Conservation (phyloP, 2,797 vertebrate genomes). For the Premnoplex brunnescens region DNA sequence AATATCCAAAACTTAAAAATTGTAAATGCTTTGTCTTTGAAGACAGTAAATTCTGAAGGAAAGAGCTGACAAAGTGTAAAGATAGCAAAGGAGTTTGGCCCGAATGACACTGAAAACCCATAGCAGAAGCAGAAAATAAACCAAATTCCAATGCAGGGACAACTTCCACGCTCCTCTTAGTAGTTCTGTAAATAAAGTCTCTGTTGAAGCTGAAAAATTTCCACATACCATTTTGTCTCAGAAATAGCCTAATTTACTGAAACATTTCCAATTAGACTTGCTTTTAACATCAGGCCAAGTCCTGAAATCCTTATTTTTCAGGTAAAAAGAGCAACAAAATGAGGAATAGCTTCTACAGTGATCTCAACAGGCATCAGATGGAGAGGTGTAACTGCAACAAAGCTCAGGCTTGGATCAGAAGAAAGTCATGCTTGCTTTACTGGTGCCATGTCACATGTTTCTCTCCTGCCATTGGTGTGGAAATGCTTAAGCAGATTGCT, state of each 20-base stretch:
- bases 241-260: neutral
- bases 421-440: neutral
- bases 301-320: neutral
- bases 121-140: neutral
- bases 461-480: neutral
- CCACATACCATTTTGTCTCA: neutral
- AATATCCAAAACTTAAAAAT: neutral
- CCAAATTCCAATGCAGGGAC: neutral
- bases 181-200: neutral
- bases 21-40: neutral
- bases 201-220: neutral
- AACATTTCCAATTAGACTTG: neutral
- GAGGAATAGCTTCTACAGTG: neutral
- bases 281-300: neutral
- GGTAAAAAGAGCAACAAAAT: neutral
- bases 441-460: neutral
- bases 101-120: neutral
- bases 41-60: neutral
- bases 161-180: neutral
- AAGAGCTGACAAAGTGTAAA: neutral
- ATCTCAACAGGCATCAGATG: neutral
- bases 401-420: neutral
- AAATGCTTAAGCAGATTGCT: neutral
- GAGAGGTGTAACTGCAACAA: neutral
- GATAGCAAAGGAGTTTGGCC: neutral